These are phyloP conservation scores for Montipora foliosa DNA, from an alignment of 64 coral and sea anemone genomes.

Conservation along the genomic window DNA sequence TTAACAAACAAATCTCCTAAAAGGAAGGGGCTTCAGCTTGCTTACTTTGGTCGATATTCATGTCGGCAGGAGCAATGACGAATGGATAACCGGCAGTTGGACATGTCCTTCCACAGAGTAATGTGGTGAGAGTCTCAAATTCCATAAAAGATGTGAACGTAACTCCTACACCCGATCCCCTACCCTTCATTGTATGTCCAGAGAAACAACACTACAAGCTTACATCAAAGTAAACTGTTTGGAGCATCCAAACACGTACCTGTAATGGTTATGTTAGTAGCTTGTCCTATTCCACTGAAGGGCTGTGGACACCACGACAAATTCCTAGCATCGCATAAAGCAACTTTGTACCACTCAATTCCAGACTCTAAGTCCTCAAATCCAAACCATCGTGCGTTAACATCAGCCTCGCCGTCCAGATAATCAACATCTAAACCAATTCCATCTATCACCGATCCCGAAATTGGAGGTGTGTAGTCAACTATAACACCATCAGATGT, in stretches of 20 bases:
- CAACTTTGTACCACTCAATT: conserved; percentile 81
- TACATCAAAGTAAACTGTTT: not conserved
- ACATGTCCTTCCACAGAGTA: no score
- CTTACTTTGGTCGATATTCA: no score
- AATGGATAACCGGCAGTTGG: no score
- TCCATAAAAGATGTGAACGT: no score
- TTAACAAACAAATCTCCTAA: no score
- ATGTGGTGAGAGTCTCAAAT: no score
- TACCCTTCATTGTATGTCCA: no score
- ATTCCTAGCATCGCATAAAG: conserved; percentile 79
- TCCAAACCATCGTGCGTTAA: conserved; percentile 72
- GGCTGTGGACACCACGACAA: conserved; percentile 73
- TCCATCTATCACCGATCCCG: conserved; percentile 83
- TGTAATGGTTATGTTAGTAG: conserved; percentile 69
- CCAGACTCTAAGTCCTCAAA: conserved; percentile 84
- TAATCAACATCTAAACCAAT: conserved; percentile 63
- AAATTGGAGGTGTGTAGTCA: conserved; percentile 73
- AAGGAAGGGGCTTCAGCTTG: no score
- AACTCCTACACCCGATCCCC: no score
- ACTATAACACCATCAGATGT: conserved; percentile 90
- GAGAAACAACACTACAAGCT: no score
- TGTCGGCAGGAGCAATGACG: no score
- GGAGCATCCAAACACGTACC: not conserved
- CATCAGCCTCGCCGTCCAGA: conserved; percentile 44
- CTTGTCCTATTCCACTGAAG: conserved; percentile 38